A percentile compares a stretch with the other conserved stretches of the same genome.
These are phyloP conservation scores for Emesis russula DNA, from an alignment of 2,888 invertebrate species.

Conservation along the genomic window DNA sequence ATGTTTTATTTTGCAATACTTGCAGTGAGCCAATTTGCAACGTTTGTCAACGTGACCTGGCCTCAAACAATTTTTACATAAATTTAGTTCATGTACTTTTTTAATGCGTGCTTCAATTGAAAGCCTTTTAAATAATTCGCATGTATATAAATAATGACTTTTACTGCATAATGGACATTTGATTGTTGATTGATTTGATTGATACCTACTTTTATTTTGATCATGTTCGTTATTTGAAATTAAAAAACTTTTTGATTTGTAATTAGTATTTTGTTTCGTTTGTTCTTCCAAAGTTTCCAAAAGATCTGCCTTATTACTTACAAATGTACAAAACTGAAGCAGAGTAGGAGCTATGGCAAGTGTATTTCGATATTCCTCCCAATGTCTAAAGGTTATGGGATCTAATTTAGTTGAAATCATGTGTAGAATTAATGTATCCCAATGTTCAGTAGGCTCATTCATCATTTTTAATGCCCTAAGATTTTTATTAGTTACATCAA, in stretches of 20 bases:
- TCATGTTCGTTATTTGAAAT: conserved; percentile 2
- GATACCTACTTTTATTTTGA: not conserved
- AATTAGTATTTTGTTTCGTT: not conserved
- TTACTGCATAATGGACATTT: conserved; percentile 38
- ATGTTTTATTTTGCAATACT: conserved; percentile 74
- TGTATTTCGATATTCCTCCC: conserved; percentile 33
- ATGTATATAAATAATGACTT: conserved; percentile 25
- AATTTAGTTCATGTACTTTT: conserved; percentile 28
- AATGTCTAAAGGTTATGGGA: conserved; percentile 18
- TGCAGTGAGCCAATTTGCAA: conserved; percentile 74
- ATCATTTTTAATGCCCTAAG: conserved; percentile 53
- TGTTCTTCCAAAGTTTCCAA: not conserved
- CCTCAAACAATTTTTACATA: conserved; percentile 52
- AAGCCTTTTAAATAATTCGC: conserved; percentile 14
- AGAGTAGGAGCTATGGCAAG: conserved; percentile 14
- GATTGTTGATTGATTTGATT: conserved; percentile 6
- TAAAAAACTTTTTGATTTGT: not conserved
- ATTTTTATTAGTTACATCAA: conserved; percentile 79
- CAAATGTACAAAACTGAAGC: conserved; percentile 26
- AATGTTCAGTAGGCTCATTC: conserved; percentile 48
- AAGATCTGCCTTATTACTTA: conserved; percentile 29
- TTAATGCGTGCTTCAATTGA: conserved; percentile 9
- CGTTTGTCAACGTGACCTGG: conserved; percentile 17
- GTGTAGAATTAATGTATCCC: conserved; percentile 59
- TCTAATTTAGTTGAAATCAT: conserved; percentile 59